Evolutionary conservation across 2,888 invertebrate species (phyloP).

Genomic region (Rhamphomyia laevipes): DNA sequence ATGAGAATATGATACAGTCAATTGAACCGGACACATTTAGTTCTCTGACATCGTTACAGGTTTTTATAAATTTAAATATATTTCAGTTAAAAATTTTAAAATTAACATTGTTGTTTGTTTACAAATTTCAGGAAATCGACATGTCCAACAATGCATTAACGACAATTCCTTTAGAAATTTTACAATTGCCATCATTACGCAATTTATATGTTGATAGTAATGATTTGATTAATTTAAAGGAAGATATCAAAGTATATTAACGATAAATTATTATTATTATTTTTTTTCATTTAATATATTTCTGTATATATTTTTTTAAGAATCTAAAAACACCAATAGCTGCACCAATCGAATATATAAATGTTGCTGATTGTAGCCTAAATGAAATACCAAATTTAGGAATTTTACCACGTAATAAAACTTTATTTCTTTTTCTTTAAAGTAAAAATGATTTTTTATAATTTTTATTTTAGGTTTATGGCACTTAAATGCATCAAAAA

Average conservation of each 20-base stretch:
- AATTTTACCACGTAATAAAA: constrained; percentile 39
- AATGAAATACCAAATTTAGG: constrained; percentile 48
- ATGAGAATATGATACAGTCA: constrained; percentile 36
- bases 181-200: constrained; percentile 47
- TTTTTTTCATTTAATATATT: neutral
- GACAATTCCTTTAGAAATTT: constrained; percentile 33
- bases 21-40: constrained; percentile 35
- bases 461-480: constrained; percentile 35
- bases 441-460: neutral
- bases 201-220: constrained; percentile 47
- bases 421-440: neutral
- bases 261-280: constrained; percentile 16
- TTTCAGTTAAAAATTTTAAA: neutral
- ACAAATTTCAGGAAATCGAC: constrained; percentile 33
- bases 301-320: constrained; percentile 11
- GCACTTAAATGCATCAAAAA: constrained; percentile 51
- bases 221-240: constrained; percentile 25
- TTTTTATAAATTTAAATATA: constrained; percentile 17
- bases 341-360: constrained; percentile 46
- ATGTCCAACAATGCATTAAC: constrained; percentile 34
- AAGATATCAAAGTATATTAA: constrained; percentile 24
- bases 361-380: constrained; percentile 49
- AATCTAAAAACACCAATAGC: constrained; percentile 40
- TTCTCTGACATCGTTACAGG: constrained; percentile 31
- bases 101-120: constrained; percentile 5